Evolutionary conservation across 1,140 invertebrate species (phyloP).

Genomic region (Tetramorium parvispinum): DNA sequence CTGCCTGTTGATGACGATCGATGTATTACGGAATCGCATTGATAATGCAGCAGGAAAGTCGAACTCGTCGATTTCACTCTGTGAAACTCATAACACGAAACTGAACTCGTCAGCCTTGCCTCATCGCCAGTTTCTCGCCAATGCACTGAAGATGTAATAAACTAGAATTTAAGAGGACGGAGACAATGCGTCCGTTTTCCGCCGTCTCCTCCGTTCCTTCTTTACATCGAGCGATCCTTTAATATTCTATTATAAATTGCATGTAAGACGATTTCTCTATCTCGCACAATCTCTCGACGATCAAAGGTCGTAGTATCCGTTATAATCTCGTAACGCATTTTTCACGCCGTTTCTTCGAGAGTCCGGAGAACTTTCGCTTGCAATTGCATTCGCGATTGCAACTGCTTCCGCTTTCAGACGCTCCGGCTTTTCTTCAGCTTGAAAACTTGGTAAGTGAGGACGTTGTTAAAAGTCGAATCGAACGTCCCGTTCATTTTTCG

Average conservation of each 20-base stretch:
- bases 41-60: not conserved
- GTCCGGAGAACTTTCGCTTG: conserved; percentile 27
- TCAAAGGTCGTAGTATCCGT: conserved; percentile 40
- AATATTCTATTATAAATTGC: conserved; percentile 42
- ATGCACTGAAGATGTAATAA: conserved; percentile 44
- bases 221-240: not conserved
- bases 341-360: conserved; percentile 30
- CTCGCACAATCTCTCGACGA: conserved; percentile 40
- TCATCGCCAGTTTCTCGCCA: not conserved
- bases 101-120: not conserved
- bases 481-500: conserved; percentile 10
- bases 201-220: not conserved
- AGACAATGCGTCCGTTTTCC: conserved; percentile 9
- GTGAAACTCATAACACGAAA: conserved; percentile 46
- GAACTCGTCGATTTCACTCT: conserved; percentile 12
- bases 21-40: not conserved
- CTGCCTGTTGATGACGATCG: not conserved
- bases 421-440: conserved; percentile 17
- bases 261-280: conserved; percentile 44
- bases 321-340: conserved; percentile 49
- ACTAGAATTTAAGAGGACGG: conserved; percentile 7
- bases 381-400: conserved; percentile 37
- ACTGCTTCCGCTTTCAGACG: conserved; percentile 18
- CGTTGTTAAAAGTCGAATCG: conserved; percentile 40
- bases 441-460: conserved; percentile 45